Evolutionary conservation across 2,797 vertebrate species (phyloP).

Genomic region (Mus minutoides): DNA sequence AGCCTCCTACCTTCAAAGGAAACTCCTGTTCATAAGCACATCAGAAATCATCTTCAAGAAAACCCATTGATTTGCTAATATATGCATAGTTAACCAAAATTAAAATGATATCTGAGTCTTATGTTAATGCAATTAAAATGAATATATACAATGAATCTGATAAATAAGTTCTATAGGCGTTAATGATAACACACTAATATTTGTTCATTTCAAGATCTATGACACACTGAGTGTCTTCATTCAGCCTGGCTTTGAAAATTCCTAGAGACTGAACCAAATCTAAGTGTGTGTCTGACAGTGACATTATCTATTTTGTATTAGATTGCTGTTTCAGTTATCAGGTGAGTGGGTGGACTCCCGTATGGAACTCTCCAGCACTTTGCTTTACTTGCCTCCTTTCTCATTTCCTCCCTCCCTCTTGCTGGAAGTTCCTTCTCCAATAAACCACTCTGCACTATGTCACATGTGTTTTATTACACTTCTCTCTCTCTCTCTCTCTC

Average conservation of each 20-base stretch:
- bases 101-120: not conserved
- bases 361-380: not conserved
- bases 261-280: not conserved
- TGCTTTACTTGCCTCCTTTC: not conserved
- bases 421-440: not conserved
- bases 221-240: not conserved
- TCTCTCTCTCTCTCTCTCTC: too few relatives aligned
- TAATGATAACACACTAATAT: not conserved
- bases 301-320: not conserved
- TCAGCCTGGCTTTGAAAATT: not conserved
- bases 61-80: not conserved
- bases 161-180: not conserved
- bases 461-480: not conserved
- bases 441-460: not conserved
- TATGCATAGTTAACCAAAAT: not conserved
- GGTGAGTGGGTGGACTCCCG: not conserved
- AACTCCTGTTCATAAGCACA: rapidly evolving
- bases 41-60: not conserved
- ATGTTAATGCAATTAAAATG: not conserved
- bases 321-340: not conserved
- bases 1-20: not conserved
- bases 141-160: not conserved
- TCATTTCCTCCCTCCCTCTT: not conserved
- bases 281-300: not conserved
- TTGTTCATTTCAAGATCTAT: not conserved